Evolutionary conservation across 2,113 vertebrate genomes (phyloP).

Genomic region (Tenebrosternarchus preto): DNA sequence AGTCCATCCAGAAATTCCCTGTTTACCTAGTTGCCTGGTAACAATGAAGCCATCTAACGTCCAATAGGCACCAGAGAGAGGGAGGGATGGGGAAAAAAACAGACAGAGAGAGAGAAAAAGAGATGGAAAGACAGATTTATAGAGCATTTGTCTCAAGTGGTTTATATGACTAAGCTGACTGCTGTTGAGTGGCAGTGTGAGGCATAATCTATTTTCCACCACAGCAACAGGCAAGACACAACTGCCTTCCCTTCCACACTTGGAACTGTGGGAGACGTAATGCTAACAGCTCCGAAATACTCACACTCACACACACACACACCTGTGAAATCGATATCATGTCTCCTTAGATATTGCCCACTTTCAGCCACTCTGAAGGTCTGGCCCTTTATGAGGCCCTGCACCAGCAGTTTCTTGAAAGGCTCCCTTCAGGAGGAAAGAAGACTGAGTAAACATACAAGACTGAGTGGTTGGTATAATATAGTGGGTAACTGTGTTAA

Average conservation of each 20-base stretch:
- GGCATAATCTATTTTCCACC: slow-evolving; percentile 14
- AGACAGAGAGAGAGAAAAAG: slow-evolving; percentile 2
- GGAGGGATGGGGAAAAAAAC: not conserved
- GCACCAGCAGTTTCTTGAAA: slow-evolving; percentile 90
- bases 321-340: slow-evolving; percentile 90
- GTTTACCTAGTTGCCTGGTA: slow-evolving; percentile 61
- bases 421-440: slow-evolving; percentile 80
- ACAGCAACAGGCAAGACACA: slow-evolving; percentile 11
- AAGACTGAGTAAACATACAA: not conserved
- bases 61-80: slow-evolving; percentile 44
- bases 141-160: slow-evolving; percentile 11
- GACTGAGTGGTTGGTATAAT: no score
- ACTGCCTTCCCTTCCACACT: not conserved
- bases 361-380: slow-evolving; percentile 82
- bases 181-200: not conserved
- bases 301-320: slow-evolving; percentile 45
- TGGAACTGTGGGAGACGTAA: not conserved
- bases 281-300: no score
- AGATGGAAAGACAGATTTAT: slow-evolving; percentile 26
- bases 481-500: no score
- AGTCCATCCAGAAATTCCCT: slow-evolving; percentile 25
- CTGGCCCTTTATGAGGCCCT: slow-evolving; percentile 94
- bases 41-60: slow-evolving; percentile 46
- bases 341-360: slow-evolving; percentile 84
- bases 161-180: slow-evolving; percentile 16